A percentile compares a stretch with the other conserved stretches of the same genome.
These are phyloP conservation scores for Drosophila birchii DNA, from an alignment of 2,888 invertebrate genomes.

Conservation along the genomic window DNA sequence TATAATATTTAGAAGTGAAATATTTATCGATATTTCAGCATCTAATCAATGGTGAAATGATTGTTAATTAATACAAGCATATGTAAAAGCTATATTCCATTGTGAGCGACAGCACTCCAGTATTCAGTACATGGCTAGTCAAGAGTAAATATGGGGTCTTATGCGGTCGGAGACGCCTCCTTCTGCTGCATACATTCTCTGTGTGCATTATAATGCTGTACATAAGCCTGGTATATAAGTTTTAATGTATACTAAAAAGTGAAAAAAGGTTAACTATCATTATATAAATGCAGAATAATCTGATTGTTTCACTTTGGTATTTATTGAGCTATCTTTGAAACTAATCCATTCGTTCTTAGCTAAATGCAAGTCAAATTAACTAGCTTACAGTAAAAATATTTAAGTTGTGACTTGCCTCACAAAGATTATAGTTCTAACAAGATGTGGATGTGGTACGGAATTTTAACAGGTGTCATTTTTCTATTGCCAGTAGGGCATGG, in stretches of 20 bases:
- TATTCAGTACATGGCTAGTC: no score
- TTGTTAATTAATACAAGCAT: no score
- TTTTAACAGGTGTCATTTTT: neutral
- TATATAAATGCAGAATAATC: slow-evolving; percentile 1
- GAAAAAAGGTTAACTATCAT: neutral
- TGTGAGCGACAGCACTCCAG: no score
- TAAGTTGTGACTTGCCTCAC: neutral
- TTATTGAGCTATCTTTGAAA: neutral
- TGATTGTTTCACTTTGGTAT: neutral
- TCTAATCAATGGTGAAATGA: no score
- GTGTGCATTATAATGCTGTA: neutral
- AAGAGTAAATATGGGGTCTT: no score
- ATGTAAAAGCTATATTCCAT: no score
- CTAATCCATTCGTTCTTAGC: neutral
- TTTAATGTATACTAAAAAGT: neutral
- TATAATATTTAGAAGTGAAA: no score
- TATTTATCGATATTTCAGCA: no score
- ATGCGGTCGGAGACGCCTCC: no score
- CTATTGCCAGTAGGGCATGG: neutral
- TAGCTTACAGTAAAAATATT: neutral
- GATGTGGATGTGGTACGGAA: neutral
- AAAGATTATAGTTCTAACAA: neutral
- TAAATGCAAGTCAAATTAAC: neutral
- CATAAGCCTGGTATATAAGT: no score
- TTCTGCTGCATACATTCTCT: no score